Percentiles rank a stretch among this genome's conserved stretches.
Conservation (phyloP, 2,113 vertebrate species). For the Sorex araneus region DNA sequence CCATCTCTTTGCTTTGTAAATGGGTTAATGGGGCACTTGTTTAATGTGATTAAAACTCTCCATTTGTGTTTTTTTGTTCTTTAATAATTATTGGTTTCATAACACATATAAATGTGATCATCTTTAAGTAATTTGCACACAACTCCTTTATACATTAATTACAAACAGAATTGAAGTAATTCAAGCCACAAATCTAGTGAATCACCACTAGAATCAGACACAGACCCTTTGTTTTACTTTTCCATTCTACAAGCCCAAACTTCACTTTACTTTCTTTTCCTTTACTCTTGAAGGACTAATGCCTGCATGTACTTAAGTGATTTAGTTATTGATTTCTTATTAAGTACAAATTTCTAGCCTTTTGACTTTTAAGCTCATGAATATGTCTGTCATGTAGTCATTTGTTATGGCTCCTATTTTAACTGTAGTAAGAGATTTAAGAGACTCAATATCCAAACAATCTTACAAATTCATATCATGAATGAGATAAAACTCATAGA, state of each 20-base stretch:
- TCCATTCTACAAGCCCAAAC: not conserved
- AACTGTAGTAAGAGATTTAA: not conserved
- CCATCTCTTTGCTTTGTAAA: constrained; percentile 19
- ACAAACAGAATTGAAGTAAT: not conserved
- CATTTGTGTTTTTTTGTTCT: not conserved
- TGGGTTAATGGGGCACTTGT: constrained; percentile 2
- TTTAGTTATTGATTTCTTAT: not conserved
- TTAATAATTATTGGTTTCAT: constrained; percentile 17
- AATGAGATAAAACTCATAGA: constrained; percentile 49
- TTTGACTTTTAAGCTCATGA: constrained; percentile 25
- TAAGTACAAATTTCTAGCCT: constrained; percentile 20
- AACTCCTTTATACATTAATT: constrained; percentile 36
- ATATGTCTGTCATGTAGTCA: not conserved
- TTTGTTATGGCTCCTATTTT: constrained; percentile 4
- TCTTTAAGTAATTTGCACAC: constrained; percentile 17
- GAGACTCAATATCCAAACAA: not conserved
- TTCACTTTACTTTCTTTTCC: not conserved
- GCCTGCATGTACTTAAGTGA: not conserved
- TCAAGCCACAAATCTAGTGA: not conserved
- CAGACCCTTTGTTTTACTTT: constrained; percentile 28
- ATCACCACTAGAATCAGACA: not conserved
- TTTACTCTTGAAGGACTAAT: constrained; percentile 7
- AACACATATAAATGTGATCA: not conserved
- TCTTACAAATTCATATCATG: constrained; percentile 13
- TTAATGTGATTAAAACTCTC: constrained; percentile 27